Conservation (phyloP, 2,888 invertebrate genomes). For the Magallana nippona region DNA sequence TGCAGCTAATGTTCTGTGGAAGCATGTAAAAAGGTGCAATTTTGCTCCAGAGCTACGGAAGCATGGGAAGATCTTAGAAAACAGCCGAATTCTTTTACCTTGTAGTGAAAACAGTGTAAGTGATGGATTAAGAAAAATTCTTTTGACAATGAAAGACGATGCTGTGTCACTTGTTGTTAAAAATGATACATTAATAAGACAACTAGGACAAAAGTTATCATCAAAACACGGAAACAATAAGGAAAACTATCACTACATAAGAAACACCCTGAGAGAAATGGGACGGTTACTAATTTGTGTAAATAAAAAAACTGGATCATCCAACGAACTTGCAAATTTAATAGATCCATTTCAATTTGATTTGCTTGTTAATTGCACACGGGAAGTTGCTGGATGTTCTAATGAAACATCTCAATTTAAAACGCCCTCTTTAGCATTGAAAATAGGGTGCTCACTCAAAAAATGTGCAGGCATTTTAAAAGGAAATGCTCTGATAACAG, state of each 20-base stretch:
- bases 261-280: slow-evolving; percentile 44
- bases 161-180: slow-evolving; percentile 23
- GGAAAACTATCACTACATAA: slow-evolving; percentile 29
- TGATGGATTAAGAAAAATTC: slow-evolving; percentile 18
- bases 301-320: neutral
- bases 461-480: slow-evolving; percentile 39
- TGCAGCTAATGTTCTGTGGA: slow-evolving; percentile 12
- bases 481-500: slow-evolving; percentile 21
- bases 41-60: neutral
- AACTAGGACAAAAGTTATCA: slow-evolving; percentile 40
- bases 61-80: neutral
- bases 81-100: slow-evolving; percentile 12
- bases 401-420: slow-evolving; percentile 10
- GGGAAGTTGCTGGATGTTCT: slow-evolving; percentile 36
- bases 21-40: slow-evolving; percentile 16
- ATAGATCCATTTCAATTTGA: slow-evolving; percentile 17
- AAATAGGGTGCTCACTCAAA: slow-evolving; percentile 44
- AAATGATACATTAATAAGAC: slow-evolving; percentile 37
- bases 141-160: slow-evolving; percentile 32
- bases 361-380: slow-evolving; percentile 6
- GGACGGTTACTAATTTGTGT: slow-evolving; percentile 33
- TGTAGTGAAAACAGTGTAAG: neutral
- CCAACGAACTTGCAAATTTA: slow-evolving; percentile 34
- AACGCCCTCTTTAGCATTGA: slow-evolving; percentile 46
- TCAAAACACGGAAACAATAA: slow-evolving; percentile 40